phyloP scores from a whole-genome alignment of 2,113 vertebrate species.

The Hassar affinis region DNA sequence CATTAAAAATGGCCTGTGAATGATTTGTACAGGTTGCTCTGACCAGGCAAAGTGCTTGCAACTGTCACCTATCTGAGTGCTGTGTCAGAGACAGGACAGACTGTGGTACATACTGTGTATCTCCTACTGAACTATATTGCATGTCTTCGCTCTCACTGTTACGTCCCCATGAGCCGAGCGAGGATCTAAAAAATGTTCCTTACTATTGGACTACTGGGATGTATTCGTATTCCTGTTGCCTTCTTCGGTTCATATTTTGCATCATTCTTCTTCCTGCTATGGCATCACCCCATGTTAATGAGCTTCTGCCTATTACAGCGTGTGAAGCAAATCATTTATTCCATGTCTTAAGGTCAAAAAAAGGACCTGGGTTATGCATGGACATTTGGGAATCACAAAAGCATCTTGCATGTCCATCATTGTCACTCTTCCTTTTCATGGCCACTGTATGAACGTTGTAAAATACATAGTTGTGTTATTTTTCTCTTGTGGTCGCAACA shows the following conservation, averaged over 20 bases:
- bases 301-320: not conserved
- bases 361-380: not conserved
- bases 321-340: not conserved
- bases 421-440: not conserved
- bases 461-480: too few relatives aligned
- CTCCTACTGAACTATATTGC: conserved; percentile 6
- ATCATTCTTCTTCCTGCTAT: conserved; percentile 6
- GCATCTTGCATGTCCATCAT: not conserved
- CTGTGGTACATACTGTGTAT: not conserved
- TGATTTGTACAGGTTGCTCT: not conserved
- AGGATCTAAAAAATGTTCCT: not conserved
- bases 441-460: not conserved
- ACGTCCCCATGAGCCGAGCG: not conserved
- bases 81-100: not conserved
- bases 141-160: conserved; percentile 9
- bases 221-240: not conserved
- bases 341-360: not conserved
- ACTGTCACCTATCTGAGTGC: not conserved
- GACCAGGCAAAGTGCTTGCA: not conserved
- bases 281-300: not conserved
- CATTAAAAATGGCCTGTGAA: not conserved
- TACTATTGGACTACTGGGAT: not conserved
- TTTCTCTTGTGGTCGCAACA: not conserved
- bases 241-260: not conserved
- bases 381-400: not conserved